Evolutionary conservation across 1,140 invertebrate species (phyloP).

Genomic region (Megathymus violae): DNA sequence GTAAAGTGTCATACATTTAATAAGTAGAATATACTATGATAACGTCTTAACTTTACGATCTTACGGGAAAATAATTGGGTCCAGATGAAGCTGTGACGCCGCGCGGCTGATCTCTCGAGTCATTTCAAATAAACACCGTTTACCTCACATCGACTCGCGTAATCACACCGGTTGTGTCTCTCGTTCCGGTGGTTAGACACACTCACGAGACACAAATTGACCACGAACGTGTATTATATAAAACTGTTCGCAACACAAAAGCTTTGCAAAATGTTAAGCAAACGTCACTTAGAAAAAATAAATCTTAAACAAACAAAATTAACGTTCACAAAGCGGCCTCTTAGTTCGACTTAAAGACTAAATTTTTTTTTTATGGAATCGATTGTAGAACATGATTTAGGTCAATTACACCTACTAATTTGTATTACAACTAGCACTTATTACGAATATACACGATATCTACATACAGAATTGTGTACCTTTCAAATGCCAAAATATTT

Average conservation of each 20-base stretch:
- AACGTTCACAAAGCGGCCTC: not conserved
- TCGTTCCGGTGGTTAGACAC: conserved; percentile 52
- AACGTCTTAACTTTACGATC: not conserved
- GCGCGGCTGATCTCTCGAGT: conserved; percentile 25
- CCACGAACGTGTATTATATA: conserved; percentile 28
- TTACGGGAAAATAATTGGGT: conserved; percentile 33
- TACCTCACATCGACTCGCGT: conserved; percentile 30
- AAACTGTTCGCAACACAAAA: conserved; percentile 3
- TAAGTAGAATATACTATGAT: not conserved
- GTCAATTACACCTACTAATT: too few relatives aligned
- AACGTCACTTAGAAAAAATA: not conserved
- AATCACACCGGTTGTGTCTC: conserved; percentile 14
- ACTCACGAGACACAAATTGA: conserved; percentile 45
- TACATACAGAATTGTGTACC: too few relatives aligned
- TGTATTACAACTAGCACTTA: too few relatives aligned
- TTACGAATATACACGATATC: too few relatives aligned
- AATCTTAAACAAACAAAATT: not conserved
- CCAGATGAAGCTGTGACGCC: not conserved
- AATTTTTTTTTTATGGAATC: not conserved
- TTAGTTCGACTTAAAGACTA: not conserved
- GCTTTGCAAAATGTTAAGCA: not conserved
- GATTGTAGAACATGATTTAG: not conserved
- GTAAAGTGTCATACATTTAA: not conserved
- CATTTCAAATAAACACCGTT: conserved; percentile 46
- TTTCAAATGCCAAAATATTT: too few relatives aligned